Evolutionary conservation across 1,140 invertebrate species (phyloP).

Genomic region (Cryptotermes secundus): DNA sequence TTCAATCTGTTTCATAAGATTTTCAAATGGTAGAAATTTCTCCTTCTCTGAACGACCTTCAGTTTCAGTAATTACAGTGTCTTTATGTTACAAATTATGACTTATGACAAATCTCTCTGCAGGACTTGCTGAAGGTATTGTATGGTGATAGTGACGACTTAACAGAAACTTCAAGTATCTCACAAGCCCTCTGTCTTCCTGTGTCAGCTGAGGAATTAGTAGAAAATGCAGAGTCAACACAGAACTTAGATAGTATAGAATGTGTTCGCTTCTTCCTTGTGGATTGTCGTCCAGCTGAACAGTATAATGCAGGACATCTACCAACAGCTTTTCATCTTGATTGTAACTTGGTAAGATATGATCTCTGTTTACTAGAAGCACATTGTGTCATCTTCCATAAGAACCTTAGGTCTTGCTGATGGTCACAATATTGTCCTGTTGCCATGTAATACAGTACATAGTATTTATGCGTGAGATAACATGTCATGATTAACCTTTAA

Average conservation of each 20-base stretch:
- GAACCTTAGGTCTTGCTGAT: too few species aligned
- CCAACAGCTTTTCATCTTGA: conserved; percentile 97
- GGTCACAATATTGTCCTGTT: too few species aligned
- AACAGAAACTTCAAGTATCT: conserved; percentile 50
- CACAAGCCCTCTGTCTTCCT: conserved; percentile 89
- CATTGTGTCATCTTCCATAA: neutral
- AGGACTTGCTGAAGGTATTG: conserved; percentile 54
- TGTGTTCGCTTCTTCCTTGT: conserved; percentile 91
- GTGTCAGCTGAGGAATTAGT: conserved; percentile 86
- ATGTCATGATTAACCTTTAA: too few species aligned
- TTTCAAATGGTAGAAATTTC: too few species aligned
- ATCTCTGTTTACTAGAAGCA: neutral
- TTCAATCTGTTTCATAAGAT: too few species aligned
- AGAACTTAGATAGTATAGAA: conserved; percentile 54
- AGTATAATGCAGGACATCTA: conserved; percentile 95
- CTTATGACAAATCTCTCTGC: neutral
- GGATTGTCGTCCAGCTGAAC: conserved; percentile 93
- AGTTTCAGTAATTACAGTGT: too few species aligned
- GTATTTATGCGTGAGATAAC: too few species aligned
- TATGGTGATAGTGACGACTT: conserved; percentile 54
- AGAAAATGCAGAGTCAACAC: conserved; percentile 67
- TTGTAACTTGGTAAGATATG: conserved; percentile 78
- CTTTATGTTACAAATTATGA: too few species aligned
- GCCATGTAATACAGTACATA: too few species aligned
- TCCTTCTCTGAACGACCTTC: too few species aligned